A percentile compares a stretch with the other conserved stretches of the same genome.
Conservation (phyloP, 2,888 invertebrate genomes). For the Gandaritis pyraliata region DNA sequence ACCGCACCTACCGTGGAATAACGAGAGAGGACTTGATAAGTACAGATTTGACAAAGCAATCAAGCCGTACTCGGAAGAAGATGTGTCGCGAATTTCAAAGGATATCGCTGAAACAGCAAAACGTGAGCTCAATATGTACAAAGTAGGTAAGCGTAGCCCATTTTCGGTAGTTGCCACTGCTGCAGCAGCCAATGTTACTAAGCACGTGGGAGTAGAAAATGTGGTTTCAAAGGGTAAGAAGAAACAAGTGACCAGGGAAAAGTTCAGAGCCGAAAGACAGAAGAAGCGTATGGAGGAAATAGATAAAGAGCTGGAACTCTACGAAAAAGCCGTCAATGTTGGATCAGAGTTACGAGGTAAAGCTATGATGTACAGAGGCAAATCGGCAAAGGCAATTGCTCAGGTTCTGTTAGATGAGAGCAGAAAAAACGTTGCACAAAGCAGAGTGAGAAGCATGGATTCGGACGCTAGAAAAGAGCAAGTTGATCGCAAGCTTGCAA, state of each 20-base stretch:
- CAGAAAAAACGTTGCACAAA: constrained; percentile 79
- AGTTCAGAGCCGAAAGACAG: constrained; percentile 70
- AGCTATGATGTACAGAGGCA: constrained; percentile 87
- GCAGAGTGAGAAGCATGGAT: constrained; percentile 60
- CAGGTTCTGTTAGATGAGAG: constrained; percentile 86
- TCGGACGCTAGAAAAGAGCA: constrained; percentile 55
- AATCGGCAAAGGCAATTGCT: constrained; percentile 90
- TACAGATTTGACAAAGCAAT: constrained; percentile 87
- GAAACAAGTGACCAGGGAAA: constrained; percentile 72
- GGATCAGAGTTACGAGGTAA: constrained; percentile 80
- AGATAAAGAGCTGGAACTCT: constrained; percentile 65
- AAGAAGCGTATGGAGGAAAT: constrained; percentile 76
- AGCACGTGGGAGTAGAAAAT: constrained; percentile 86
- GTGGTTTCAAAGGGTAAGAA: constrained; percentile 76
- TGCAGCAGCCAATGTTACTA: constrained; percentile 85
- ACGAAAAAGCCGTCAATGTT: constrained; percentile 75
- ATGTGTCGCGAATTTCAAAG: constrained; percentile 86
- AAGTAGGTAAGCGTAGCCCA: constrained; percentile 84
- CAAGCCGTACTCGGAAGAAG: constrained; percentile 87
- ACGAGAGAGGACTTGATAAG: constrained; percentile 88
- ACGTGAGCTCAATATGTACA: constrained; percentile 85
- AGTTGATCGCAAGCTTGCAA: constrained; percentile 54
- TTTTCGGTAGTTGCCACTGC: constrained; percentile 86
- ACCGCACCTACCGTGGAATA: constrained; percentile 90
- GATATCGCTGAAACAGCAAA: constrained; percentile 88